A percentile compares a stretch with the other conserved stretches of the same genome.
Conservation (phyloP, 2,113 vertebrate species). For the Pituophis catenifer region DNA sequence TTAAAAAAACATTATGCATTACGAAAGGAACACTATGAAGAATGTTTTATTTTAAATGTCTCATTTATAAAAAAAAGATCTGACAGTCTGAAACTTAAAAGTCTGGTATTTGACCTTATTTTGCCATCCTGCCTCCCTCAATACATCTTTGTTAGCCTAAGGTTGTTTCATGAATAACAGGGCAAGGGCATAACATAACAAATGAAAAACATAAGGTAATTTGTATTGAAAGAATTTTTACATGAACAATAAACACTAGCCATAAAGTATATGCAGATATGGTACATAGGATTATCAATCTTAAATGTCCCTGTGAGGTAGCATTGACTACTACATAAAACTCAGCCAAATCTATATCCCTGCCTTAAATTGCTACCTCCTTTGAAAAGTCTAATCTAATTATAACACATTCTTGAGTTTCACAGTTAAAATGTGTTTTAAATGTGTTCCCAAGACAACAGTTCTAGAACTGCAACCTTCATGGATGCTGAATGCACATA, state of each 20-base stretch:
- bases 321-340: constrained; percentile 68
- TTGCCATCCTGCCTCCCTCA: constrained; percentile 63
- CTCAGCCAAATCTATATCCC: constrained; percentile 61
- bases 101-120: constrained; percentile 53
- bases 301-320: constrained; percentile 72
- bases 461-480: constrained; percentile 66
- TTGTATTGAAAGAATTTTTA: constrained; percentile 55
- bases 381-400: constrained; percentile 62
- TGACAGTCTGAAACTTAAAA: constrained; percentile 72
- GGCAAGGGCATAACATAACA: constrained; percentile 56
- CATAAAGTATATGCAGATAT: constrained; percentile 63
- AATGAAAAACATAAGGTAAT: constrained; percentile 48
- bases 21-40: constrained; percentile 73
- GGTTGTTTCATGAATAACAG: constrained; percentile 60
- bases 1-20: constrained; percentile 68
- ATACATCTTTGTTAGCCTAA: constrained; percentile 60
- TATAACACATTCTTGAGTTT: constrained; percentile 58
- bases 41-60: constrained; percentile 72
- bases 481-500: constrained; percentile 63
- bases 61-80: constrained; percentile 75
- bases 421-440: constrained; percentile 62
- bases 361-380: constrained; percentile 50
- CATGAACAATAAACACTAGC: constrained; percentile 51
- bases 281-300: constrained; percentile 54
- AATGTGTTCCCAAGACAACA: constrained; percentile 65